Evolutionary conservation across 2,888 invertebrate genomes (phyloP).

Genomic region (Pocota personata): DNA sequence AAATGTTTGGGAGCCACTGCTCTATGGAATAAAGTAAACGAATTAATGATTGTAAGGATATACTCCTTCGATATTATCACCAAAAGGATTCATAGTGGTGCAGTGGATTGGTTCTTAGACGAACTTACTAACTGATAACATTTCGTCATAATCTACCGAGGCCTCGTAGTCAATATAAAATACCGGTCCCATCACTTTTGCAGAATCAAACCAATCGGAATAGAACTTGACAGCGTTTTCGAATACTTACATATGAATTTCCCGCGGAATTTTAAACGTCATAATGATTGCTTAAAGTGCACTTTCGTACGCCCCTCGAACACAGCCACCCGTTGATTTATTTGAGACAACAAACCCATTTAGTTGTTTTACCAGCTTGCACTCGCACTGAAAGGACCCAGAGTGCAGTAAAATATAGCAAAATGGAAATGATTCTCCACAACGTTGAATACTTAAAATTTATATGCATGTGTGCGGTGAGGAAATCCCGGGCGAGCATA

Average conservation of each 20-base stretch:
- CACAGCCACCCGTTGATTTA: slow-evolving; percentile 58
- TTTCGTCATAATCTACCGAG: neutral
- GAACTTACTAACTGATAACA: no score
- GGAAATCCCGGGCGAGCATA: neutral
- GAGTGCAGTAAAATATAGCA: slow-evolving; percentile 10
- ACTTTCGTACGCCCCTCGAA: slow-evolving; percentile 41
- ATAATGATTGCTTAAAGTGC: slow-evolving; percentile 50
- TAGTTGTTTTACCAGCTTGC: slow-evolving; percentile 17
- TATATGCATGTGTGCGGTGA: slow-evolving; percentile 12
- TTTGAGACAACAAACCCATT: slow-evolving; percentile 57
- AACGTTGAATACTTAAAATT: slow-evolving; percentile 2
- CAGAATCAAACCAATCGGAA: neutral
- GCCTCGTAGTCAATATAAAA: neutral
- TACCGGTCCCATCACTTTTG: no score
- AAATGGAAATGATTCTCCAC: neutral
- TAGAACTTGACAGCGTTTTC: slow-evolving; percentile 39
- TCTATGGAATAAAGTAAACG: no score
- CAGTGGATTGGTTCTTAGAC: no score
- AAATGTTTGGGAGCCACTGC: no score
- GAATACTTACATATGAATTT: slow-evolving; percentile 30
- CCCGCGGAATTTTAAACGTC: slow-evolving; percentile 47
- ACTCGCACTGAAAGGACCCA: neutral
- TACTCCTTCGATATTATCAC: no score
- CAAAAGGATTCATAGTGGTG: no score
- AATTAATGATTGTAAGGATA: no score